Evolutionary conservation across 2,113 vertebrate species (phyloP), one percentile per base, ranked within the genome.

Genomic region (Pelecanus crispus): DNA sequence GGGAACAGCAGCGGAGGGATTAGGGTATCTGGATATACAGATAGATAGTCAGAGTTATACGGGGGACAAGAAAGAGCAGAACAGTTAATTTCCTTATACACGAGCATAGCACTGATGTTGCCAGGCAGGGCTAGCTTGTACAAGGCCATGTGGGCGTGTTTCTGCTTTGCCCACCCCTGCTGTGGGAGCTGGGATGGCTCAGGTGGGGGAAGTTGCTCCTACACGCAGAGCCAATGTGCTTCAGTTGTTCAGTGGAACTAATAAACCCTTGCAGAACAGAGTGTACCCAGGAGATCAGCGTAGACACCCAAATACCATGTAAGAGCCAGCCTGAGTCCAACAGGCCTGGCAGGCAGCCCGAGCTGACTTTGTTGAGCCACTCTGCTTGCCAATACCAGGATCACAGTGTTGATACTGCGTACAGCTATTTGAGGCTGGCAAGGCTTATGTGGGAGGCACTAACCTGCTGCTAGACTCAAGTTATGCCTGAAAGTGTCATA

Each of bases 321-420:
- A 92, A 85, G 70, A 85, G 34, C 52, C 61, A 89, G 44, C 21
- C 61, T 55, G 47, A 84, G 52, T 94, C 61, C 70, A 85, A 34
- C 68, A 94, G 59, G 65, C 65, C 84, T 96, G 94, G 93, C 91
- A 91, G n/a, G 25, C 61, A 95, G 93, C 93, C 93, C 2, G 1
- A 52, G 65, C 65, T 91, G 89, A 87, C 87, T 95, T 86, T 58
- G 68, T 80, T 81, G 77, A 94, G 61, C 81, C 52, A 4, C 52
- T 91, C 6, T 55, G 44, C 73, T 89, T 94, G 91, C 91, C 84
- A 86, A 0, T 87, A 40, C 12, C 20, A 75, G 68, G 52, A 78
- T 94, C 38, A 17, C 62, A 61, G 70, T 82, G 25, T 85, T 79
- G 73, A 53, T 40, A 58, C 40, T 90, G 65, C 77, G 45, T 40